phyloP scores from a whole-genome alignment of 1,140 invertebrate species.

The Mycetomoellerius zeteki region DNA sequence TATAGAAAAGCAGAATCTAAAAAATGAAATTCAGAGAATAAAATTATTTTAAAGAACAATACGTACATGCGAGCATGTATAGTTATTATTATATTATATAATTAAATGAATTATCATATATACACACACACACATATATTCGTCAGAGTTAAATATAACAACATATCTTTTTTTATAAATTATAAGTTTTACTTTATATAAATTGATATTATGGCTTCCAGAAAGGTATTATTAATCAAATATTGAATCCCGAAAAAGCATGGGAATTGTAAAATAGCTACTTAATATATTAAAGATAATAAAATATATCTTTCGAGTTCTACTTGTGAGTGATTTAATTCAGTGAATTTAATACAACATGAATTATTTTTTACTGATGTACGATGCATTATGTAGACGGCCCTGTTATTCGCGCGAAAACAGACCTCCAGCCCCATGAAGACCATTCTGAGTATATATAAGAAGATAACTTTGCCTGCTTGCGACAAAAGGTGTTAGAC shows the following conservation, averaged over 20 bases:
- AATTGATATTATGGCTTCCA: slow-evolving; percentile 7
- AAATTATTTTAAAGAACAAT: neutral
- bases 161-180: neutral
- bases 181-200: neutral
- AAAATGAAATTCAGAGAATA: neutral
- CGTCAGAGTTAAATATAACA: neutral
- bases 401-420: slow-evolving; percentile 4
- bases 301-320: neutral
- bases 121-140: neutral
- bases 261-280: neutral
- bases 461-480: neutral
- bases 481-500: slow-evolving; percentile 40
- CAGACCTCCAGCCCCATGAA: neutral
- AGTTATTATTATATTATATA: neutral
- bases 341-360: neutral
- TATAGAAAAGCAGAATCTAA: neutral
- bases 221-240: neutral
- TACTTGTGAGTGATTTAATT: neutral
- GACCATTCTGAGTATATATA: slow-evolving; percentile 52
- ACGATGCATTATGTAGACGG: neutral
- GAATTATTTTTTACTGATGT: neutral
- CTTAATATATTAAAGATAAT: neutral
- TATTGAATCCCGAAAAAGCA: neutral
- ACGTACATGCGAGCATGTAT: neutral
- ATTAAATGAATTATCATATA: neutral